Evolutionary conservation across 2,113 vertebrate genomes (phyloP), one percentile per base, ranked within the genome.

Genomic region (Chaetodon auriga): DNA sequence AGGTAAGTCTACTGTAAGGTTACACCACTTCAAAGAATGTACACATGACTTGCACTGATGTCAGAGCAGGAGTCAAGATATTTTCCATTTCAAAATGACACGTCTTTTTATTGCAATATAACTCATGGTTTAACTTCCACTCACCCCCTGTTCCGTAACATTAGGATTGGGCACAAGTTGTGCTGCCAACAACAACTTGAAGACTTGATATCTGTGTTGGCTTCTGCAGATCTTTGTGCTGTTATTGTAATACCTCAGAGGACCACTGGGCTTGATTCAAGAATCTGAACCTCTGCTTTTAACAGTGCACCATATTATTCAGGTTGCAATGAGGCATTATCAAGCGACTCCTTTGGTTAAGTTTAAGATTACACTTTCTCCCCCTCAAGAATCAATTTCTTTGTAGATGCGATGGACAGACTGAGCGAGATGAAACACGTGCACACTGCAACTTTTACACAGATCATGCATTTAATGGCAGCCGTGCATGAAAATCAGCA

Each of bases 81-180:
- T 68, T 86, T 71, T 68, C 68, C 60, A 77, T 84, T 82, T 83
- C 1, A 55, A 71, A 35, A 55, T 10, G 23, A 77, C 23, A 49
- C 49, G 35, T 62, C 9, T 15, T 41, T 49, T 61, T 54, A 81
- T 55, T 53, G 57, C 30, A 5, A 10, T 23, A 38, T 54, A 70
- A 76, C 36, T 79, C 23, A 46, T 14, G 51, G n/a, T 23, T 80
- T 61, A 79, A 53, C 48, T 23, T 66, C 3, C 35, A 53, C 7
- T 60, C 45, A 19, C 15, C 57, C 4, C 43, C 41, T 0, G 25
- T 46, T 77, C 58, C 8, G 15, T 43, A 19, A 65, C 5, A 71
- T 68, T 46, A 63, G 53, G 14, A 68, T 16, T 43, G 43, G 10
- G 35, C 48, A 78, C 51, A 68, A 23, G 14, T 7, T 61, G 21